phyloP scores from a whole-genome alignment of 1,140 invertebrate species.

The Papilio helenus region DNA sequence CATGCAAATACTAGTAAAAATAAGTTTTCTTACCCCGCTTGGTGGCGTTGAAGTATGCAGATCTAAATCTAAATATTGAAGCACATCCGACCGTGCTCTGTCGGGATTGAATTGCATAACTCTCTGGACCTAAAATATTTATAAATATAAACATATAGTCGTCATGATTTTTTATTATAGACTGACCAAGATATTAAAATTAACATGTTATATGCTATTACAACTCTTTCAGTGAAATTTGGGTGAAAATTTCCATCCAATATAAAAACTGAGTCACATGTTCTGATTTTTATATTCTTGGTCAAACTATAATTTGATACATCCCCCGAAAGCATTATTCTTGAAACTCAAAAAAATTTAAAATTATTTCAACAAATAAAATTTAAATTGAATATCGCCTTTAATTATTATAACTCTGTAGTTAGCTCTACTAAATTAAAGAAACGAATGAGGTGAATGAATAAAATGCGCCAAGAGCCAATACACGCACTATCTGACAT shows the following conservation, averaged over 20 bases:
- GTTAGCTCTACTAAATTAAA: background rate
- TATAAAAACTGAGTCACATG: background rate
- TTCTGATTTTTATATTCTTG: background rate
- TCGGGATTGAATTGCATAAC: constrained; percentile 43
- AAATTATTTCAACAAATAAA: background rate
- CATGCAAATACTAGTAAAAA: background rate
- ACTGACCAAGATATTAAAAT: background rate
- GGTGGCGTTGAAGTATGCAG: constrained; percentile 53
- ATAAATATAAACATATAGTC: background rate
- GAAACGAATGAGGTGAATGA: background rate
- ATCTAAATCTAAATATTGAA: constrained; percentile 73
- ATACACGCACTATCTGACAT: background rate
- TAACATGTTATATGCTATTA: too few relatives aligned
- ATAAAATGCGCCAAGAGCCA: background rate
- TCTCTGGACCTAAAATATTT: constrained; percentile 38
- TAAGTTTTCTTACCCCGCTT: constrained; percentile 49
- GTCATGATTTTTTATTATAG: background rate
- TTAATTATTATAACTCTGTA: background rate
- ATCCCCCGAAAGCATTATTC: background rate
- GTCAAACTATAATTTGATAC: background rate
- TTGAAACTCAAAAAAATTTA: background rate
- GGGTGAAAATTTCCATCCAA: background rate
- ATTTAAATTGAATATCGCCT: background rate
- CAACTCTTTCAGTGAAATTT: too few relatives aligned
- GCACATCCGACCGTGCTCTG: constrained; percentile 50